A percentile compares a stretch with the other conserved stretches of the same genome.
Evolutionary conservation across 2,797 vertebrate species (phyloP).

Genomic region (Spheniscus humboldti): DNA sequence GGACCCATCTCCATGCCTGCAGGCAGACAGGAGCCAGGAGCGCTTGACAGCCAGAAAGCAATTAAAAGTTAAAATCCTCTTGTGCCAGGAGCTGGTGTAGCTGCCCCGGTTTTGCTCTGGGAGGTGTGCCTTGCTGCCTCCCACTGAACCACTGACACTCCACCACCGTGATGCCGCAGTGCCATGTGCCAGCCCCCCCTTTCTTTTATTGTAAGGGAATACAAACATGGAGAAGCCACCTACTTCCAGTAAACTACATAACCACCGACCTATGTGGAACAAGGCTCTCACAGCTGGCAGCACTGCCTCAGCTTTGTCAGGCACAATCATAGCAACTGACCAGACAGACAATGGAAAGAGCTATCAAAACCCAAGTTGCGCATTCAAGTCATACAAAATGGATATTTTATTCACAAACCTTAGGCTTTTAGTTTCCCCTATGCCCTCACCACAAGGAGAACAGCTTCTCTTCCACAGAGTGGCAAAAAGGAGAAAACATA

Average conservation of each 20-base stretch:
- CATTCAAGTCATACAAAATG: neutral
- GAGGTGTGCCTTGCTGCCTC: neutral
- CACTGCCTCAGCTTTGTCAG: neutral
- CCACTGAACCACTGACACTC: neutral
- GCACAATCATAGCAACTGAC: neutral
- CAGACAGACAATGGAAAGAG: neutral
- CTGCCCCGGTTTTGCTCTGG: neutral
- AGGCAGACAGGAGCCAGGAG: neutral
- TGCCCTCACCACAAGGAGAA: neutral
- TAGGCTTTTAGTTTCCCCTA: neutral
- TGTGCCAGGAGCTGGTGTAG: neutral
- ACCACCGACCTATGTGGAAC: neutral
- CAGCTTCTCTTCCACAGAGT: neutral
- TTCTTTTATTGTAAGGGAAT: neutral
- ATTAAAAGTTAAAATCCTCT: neutral
- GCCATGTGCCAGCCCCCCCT: rapidly evolving
- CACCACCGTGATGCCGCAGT: rapidly evolving
- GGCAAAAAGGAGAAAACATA: neutral
- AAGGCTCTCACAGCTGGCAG: neutral
- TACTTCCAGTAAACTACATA: neutral
- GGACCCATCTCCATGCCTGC: neutral
- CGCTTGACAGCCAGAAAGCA: neutral
- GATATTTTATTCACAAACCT: neutral
- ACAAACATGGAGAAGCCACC: neutral
- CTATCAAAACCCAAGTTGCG: neutral